Conservation (phyloP, 2,797 vertebrate genomes). For the Denticeps clupeoides region DNA sequence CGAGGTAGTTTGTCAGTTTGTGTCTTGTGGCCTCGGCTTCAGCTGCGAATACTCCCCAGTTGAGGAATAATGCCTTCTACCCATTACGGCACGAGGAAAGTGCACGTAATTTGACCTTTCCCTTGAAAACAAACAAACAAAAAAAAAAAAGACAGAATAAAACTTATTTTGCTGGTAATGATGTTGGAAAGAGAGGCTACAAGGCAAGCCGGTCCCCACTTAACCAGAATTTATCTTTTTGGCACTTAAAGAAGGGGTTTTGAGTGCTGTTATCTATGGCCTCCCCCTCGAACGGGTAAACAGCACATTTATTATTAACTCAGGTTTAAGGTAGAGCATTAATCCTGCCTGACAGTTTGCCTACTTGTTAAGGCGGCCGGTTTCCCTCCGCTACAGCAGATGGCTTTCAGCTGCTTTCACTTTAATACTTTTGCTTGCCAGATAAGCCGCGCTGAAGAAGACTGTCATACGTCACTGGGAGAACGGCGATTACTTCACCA, state of each 20-base stretch:
- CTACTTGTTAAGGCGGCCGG: constrained; percentile 71
- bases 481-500: not conserved
- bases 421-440: constrained; percentile 31
- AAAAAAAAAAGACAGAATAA: constrained; percentile 55
- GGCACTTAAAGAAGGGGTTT: constrained; percentile 69
- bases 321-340: constrained; percentile 75
- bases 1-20: not conserved
- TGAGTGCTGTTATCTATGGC: constrained; percentile 69
- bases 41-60: constrained; percentile 17
- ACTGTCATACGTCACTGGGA: constrained; percentile 14
- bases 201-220: constrained; percentile 65
- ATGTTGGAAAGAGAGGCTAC: constrained; percentile 58
- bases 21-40: constrained; percentile 17
- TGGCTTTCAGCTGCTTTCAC: constrained; percentile 58
- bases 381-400: constrained; percentile 59
- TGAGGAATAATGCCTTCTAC: constrained; percentile 17
- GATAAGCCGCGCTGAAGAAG: constrained; percentile 33
- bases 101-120: constrained; percentile 52
- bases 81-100: constrained; percentile 14
- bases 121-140: constrained; percentile 51
- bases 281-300: constrained; percentile 74
- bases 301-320: constrained; percentile 82
- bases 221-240: constrained; percentile 78
- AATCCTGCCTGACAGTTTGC: constrained; percentile 73
- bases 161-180: constrained; percentile 66